Conservation (phyloP, 2,113 vertebrate species). For the Capreolus pygargus region DNA sequence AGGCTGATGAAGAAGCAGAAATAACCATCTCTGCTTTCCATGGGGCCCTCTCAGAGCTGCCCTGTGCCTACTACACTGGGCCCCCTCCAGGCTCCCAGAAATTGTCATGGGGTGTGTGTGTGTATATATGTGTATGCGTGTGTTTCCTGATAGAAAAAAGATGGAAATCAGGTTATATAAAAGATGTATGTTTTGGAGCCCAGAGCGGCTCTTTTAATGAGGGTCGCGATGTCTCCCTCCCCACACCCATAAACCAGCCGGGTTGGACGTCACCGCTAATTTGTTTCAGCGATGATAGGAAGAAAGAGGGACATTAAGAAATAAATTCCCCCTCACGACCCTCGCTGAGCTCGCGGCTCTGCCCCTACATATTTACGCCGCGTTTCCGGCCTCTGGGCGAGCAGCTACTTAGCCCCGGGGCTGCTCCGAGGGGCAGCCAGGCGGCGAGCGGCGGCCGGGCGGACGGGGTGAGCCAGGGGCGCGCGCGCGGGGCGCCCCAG, state of each 20-base stretch:
- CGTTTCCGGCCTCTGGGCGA: slow-evolving; percentile 68
- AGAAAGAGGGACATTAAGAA: slow-evolving; percentile 85
- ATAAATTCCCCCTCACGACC: slow-evolving; percentile 84
- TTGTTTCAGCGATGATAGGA: slow-evolving; percentile 81
- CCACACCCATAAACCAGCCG: slow-evolving; percentile 82
- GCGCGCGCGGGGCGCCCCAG: not conserved
- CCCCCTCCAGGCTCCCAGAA: slow-evolving; percentile 34
- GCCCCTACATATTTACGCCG: slow-evolving; percentile 82
- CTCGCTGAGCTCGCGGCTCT: slow-evolving; percentile 79
- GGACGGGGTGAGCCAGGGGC: slow-evolving; percentile 55
- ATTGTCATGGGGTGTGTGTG: slow-evolving; percentile 30
- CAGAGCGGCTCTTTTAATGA: slow-evolving; percentile 80
- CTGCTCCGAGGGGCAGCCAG: slow-evolving; percentile 58
- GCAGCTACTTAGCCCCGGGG: slow-evolving; percentile 51
- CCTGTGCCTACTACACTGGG: not conserved
- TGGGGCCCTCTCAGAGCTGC: not conserved
- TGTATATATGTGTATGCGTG: not conserved
- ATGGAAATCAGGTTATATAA: slow-evolving; percentile 83
- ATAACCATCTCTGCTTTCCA: not conserved
- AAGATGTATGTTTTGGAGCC: slow-evolving; percentile 80
- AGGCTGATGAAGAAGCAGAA: not conserved
- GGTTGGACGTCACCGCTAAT: slow-evolving; percentile 84
- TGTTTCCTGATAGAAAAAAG: slow-evolving; percentile 54
- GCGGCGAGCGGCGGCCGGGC: slow-evolving; percentile 8
- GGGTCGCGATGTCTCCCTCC: slow-evolving; percentile 81